Evolutionary conservation across 2,888 invertebrate genomes (phyloP), one percentile per base, ranked within the genome.

Genomic region (Aradus depressus): DNA sequence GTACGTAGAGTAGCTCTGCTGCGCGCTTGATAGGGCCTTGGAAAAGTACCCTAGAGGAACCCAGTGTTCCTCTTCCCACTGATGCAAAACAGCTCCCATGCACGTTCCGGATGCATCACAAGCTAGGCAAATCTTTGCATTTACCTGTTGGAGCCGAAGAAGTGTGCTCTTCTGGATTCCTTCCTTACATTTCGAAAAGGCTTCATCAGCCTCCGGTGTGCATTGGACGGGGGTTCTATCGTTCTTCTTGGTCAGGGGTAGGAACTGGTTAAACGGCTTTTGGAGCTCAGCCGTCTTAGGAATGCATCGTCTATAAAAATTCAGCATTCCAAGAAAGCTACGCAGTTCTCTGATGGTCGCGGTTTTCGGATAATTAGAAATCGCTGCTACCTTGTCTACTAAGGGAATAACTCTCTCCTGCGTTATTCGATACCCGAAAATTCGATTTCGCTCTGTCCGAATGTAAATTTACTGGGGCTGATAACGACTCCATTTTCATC

Each of bases 281-380:
- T 48, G 66, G 2, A 54, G 50, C 22, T 57, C 19, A 2, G 67
- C 65, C 3, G 66, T 63, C 3, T 62, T 21, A 2, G 65, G 64
- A 1, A 68, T 55, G 54, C 62, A 67, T 4, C 63, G 50, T 2
- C 67, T 50, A 35, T 66, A 66, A 56, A 65, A 66, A 51, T 65
- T 67, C 0, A 65, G 10, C 61, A 65, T 64, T 1, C 64, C 66
- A 1, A 67, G 39, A 53, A 65, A 66, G 3, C 59, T 51, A 2
- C 62, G 53, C n/a, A n/a, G n/a, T n/a, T n/a, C n/a, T n/a, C n/a
- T n/a, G n/a, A n/a, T n/a, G n/a, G n/a, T n/a, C n/a, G n/a, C n/a
- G n/a, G n/a, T n/a, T n/a, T n/a, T n/a, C n/a, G n/a, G n/a, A n/a
- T n/a, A n/a, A n/a, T n/a, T n/a, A n/a, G n/a, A n/a, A n/a, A n/a